Base-by-base conservation (phyloP, 2,888 invertebrate species). In the Drosophila suboccidentalis region DNA sequence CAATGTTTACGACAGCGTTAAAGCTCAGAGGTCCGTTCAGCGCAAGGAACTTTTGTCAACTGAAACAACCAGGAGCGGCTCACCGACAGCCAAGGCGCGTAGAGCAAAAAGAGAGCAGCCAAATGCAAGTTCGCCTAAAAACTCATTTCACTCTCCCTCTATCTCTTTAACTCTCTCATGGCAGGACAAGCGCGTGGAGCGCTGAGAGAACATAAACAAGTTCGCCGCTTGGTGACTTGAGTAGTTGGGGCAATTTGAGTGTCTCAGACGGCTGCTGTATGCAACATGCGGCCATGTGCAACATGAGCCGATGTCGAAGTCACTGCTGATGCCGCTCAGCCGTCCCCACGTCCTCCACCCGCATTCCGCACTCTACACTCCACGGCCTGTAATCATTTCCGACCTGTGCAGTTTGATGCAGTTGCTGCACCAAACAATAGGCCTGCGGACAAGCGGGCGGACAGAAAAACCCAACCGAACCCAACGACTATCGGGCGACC, bases 31-130 rank as follows among this genome's bases (percentile, higher is more conserved):
- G 75, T 89, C 84, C 80, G 80, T 58, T 68, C 74, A 69, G 80
- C 69, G 57, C 88, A 82, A 86, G 82, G 89, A 87, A 87, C 73
- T 86, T 87, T 89, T 85, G 85, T 82, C 75, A 76, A 86, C 82
- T 84, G 65, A 87, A 70, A 67, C 54, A 53, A 53, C 17, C 65
- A 82, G 86, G 80, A 88, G 74, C 80, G 68, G 39, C 64, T 58
- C 60, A 49, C 57, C 46, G 22, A 15, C 49, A 44, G 41, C 50
- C 50, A 51, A 61, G 64, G 70, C 82, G 29, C 55, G 68, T 41
- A 49, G n/a, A 46, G 51, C 44, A 60, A 32, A 15, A 43, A 59
- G 15, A 19, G 79, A 65, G 70, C 26, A 41, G 11, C 43, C 19
- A 34, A 63, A 44, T 38, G 46, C 63, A 71, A 60, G 51, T 69